phyloP scores from a whole-genome alignment of 2,888 invertebrate species.

The Tetragonula carbonaria region DNA sequence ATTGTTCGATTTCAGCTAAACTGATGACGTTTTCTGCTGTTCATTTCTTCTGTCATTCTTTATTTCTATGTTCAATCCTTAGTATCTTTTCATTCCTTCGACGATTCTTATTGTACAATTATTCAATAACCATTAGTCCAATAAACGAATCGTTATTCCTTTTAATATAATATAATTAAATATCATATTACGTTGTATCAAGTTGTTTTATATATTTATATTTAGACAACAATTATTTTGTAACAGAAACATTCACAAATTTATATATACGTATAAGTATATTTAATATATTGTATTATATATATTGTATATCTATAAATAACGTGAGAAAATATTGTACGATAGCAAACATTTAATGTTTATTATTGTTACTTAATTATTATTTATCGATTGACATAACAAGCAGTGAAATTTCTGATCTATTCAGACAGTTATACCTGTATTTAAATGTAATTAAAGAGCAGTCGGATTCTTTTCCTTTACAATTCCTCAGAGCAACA shows the following conservation, averaged over 20 bases:
- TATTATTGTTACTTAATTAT: neutral
- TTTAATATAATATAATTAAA: neutral
- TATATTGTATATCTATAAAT: neutral
- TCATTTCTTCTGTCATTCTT: neutral
- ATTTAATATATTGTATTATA: too few species aligned
- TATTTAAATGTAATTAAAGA: neutral
- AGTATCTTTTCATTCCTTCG: neutral
- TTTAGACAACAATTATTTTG: too few species aligned
- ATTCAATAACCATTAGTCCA: neutral
- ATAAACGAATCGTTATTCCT: neutral
- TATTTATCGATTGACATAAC: neutral
- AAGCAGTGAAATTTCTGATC: neutral
- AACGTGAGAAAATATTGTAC: neutral
- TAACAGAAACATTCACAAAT: too few species aligned
- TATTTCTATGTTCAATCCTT: neutral
- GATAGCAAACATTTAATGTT: constrained; percentile 1
- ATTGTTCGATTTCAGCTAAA: constrained; percentile 36
- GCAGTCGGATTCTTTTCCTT: constrained; percentile 6
- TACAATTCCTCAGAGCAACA: constrained; percentile 14
- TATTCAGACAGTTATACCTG: neutral
- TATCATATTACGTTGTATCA: neutral
- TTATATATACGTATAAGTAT: too few species aligned
- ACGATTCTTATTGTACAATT: neutral
- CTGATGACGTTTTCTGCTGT: constrained; percentile 15
- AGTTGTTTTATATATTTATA: neutral